Conservation (phyloP, 2,113 vertebrate genomes). For the Peucedramus taeniatus region DNA sequence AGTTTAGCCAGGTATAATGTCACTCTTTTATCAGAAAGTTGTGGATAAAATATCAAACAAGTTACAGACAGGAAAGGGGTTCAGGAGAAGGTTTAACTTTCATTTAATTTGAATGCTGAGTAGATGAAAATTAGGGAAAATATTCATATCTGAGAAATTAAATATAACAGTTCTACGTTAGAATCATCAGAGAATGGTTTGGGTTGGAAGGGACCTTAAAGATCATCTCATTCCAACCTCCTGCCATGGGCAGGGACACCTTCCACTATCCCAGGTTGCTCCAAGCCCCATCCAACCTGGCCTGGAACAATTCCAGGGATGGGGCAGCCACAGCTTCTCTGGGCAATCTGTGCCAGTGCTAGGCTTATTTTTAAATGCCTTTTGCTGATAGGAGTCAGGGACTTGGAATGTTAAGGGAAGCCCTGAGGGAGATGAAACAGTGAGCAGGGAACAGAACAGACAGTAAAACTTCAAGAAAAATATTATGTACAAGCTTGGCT, state of each 20-base stretch:
- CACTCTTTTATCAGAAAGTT: neutral
- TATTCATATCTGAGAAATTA: neutral
- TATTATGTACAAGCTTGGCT: neutral
- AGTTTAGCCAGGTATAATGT: neutral
- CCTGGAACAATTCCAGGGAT: neutral
- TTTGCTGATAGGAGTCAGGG: neutral
- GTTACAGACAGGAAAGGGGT: neutral
- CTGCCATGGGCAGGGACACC: neutral
- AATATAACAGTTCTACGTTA: neutral
- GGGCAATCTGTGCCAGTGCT: neutral
- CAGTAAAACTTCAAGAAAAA: neutral
- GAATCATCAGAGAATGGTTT: neutral
- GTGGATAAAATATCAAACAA: neutral
- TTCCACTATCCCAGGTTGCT: rapidly evolving
- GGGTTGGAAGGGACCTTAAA: neutral
- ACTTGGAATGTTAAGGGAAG: neutral
- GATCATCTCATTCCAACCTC: neutral
- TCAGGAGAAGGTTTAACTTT: neutral
- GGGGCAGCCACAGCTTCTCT: neutral
- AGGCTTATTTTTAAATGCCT: neutral
- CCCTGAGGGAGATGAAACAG: neutral
- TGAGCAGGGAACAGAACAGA: neutral
- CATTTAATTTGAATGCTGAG: neutral
- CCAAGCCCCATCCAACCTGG: neutral
- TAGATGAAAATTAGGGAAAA: neutral